Evolutionary conservation across 2,797 vertebrate genomes (phyloP).

Genomic region (Gymnocypris eckloni): DNA sequence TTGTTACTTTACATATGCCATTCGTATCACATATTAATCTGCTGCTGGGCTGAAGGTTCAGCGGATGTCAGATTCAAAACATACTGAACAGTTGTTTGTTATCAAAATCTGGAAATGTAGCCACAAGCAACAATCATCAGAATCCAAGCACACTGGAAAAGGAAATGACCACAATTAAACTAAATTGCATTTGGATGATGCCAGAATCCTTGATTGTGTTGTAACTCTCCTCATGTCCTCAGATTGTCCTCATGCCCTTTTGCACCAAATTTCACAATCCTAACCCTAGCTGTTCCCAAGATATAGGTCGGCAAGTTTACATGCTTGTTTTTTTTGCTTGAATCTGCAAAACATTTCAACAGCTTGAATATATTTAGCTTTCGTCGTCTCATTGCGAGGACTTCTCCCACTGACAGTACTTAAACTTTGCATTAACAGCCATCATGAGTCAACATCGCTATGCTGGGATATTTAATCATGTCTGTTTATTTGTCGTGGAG

Average conservation of each 20-base stretch:
- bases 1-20: slow-evolving; percentile 13
- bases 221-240: background rate
- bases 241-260: background rate
- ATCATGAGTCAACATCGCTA: background rate
- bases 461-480: slow-evolving; percentile 44
- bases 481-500: slow-evolving; percentile 45
- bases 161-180: slow-evolving; percentile 14
- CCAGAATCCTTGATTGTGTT: slow-evolving; percentile 12
- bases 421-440: slow-evolving; percentile 7
- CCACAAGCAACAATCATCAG: background rate
- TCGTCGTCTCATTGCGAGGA: background rate
- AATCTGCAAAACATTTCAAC: background rate
- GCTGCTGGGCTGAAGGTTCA: background rate
- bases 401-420: background rate
- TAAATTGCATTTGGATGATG: background rate
- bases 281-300: background rate
- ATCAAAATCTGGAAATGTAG: background rate
- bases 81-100: slow-evolving; percentile 9
- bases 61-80: background rate
- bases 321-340: background rate
- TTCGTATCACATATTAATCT: background rate
- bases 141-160: slow-evolving; percentile 12
- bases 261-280: background rate
- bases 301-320: background rate
- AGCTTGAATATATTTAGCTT: background rate